Percentiles rank a stretch among this genome's conserved stretches.
These are phyloP conservation scores for Agrotis clavis DNA, from an alignment of 2,888 invertebrate species.

Conservation along the genomic window DNA sequence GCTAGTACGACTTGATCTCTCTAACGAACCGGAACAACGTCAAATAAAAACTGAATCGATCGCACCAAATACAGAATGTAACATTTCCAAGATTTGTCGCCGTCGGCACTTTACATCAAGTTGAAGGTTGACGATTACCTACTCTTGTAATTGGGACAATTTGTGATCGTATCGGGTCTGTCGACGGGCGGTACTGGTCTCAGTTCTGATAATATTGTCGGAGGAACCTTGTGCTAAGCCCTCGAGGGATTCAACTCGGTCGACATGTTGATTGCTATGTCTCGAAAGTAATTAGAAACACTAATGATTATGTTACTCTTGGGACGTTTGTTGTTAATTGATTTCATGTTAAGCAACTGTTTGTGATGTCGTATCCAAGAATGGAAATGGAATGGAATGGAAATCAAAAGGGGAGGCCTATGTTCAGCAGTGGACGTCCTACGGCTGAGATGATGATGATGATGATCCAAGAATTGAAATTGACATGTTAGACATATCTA, in stretches of 20 bases:
- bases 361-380: not conserved
- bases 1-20: constrained; percentile 41
- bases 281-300: constrained; percentile 23
- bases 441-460: no score
- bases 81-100: constrained; percentile 49
- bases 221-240: constrained; percentile 31
- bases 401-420: no score
- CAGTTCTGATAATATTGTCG: constrained; percentile 25
- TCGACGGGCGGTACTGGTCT: constrained; percentile 47
- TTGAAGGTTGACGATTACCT: constrained; percentile 66
- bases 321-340: constrained; percentile 29
- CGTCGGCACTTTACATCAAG: constrained; percentile 59
- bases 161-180: constrained; percentile 63
- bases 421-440: no score
- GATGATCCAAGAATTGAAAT: not conserved
- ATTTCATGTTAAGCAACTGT: constrained; percentile 15
- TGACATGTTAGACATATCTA: constrained; percentile 3
- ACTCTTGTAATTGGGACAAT: constrained; percentile 67
- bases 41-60: constrained; percentile 44
- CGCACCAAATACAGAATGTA: constrained; percentile 26
- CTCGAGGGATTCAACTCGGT: constrained; percentile 24
- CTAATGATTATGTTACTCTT: constrained; percentile 14
- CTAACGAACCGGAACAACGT: constrained; percentile 36
- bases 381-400: no score
- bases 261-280: constrained; percentile 9